Evolutionary conservation across 2,797 vertebrate species (phyloP), one percentile per base, ranked within the genome.

Genomic region (Dipus sagitta): DNA sequence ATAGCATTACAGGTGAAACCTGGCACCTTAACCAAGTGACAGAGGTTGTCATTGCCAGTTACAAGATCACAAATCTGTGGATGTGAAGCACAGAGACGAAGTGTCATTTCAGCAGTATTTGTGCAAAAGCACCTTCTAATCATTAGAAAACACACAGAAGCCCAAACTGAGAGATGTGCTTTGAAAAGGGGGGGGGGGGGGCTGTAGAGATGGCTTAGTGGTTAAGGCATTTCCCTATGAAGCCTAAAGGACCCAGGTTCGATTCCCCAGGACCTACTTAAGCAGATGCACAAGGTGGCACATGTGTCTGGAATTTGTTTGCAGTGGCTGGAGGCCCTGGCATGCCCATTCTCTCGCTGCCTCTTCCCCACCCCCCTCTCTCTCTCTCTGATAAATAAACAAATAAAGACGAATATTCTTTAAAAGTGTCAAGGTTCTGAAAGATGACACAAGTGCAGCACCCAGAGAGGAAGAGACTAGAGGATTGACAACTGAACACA

Each of bases 61-160:
- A 38, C 11, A 47, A 89, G 30, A 67, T 34, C n/a, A 28, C 13
- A 13, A 79, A 32, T 26, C 67, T 20, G 1, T 34, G 54, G 13
- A 76, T 5, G 67, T 0, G 5, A 71, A 12, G n/a, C 30, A 42
- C 38, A 26, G n/a, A 65, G 58, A 28, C 60, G 90, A 28, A 83
- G 18, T 26, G 65, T 4, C 58, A 58, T 52, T 70, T 79, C 32
- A 94, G 58, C 26, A 28, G 34, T 75, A 42, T 67, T 88, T 62
- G n/a, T 71, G 24, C 52, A 32, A 26, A 67, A 68, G 20, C 13
- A 70, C 54, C 47, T 86, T 82, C 32, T 80, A 84, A 68, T 67
- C 67, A 86, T 60, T 24, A 92, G 34, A 58, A 90, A 92, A 80
- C 20, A 77, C 23, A n/a, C 17, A 75, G 6, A 82, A 74, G 77